These are phyloP conservation scores for Zaprionus camerounensis DNA, from an alignment of 1,140 invertebrate genomes.

Conservation along the genomic window DNA sequence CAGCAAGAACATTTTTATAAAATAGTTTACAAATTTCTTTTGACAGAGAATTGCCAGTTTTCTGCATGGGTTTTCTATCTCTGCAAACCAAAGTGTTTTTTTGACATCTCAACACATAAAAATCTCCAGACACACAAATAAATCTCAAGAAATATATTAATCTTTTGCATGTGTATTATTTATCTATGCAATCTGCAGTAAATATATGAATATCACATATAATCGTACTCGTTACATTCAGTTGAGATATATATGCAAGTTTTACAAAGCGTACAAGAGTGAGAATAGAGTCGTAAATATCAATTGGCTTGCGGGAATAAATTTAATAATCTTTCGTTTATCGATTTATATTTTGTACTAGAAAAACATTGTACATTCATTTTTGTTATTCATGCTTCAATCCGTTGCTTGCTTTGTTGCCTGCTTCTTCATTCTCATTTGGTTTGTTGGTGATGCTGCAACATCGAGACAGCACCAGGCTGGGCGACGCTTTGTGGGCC, in stretches of 20 bases:
- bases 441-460: conserved; percentile 3
- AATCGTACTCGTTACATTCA: background rate
- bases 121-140: background rate
- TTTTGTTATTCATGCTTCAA: conserved; percentile 15
- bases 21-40: too few relatives aligned
- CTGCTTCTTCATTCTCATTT: background rate
- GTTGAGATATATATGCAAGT: background rate
- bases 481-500: conserved; percentile 7
- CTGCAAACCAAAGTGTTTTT: background rate
- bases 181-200: background rate
- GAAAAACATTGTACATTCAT: background rate
- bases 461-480: background rate
- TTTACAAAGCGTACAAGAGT: too few relatives aligned
- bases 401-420: background rate
- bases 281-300: background rate
- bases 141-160: background rate
- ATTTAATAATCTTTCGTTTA: conserved; percentile 3
- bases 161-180: background rate
- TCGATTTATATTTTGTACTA: background rate
- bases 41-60: too few relatives aligned
- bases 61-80: background rate
- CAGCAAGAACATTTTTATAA: too few relatives aligned
- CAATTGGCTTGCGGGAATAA: background rate
- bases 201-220: background rate
- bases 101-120: background rate